A percentile compares a stretch with the other conserved stretches of the same genome.
Conservation (phyloP, 2,888 invertebrate genomes). For the Marasmarcha lunaedactyla region DNA sequence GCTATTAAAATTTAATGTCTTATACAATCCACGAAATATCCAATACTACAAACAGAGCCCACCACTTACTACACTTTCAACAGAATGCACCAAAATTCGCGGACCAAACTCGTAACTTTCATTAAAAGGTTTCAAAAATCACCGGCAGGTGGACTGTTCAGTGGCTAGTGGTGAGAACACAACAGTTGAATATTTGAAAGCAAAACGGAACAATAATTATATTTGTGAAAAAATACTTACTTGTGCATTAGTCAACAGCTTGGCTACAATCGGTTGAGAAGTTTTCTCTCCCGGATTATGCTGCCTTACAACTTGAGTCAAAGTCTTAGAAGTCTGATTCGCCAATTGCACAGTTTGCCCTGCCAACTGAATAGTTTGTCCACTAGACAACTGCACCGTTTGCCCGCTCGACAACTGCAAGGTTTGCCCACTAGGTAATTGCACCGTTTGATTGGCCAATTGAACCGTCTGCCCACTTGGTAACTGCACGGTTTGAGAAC, state of each 20-base stretch:
- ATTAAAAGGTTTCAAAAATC: too few species aligned
- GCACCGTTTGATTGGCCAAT: slow-evolving; percentile 38
- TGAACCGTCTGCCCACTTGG: slow-evolving; percentile 25
- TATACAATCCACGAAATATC: too few species aligned
- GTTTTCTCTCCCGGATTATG: slow-evolving; percentile 42
- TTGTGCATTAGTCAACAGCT: slow-evolving; percentile 79
- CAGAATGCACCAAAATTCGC: too few species aligned
- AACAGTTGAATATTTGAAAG: too few species aligned
- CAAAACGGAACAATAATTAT: too few species aligned
- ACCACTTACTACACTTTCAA: too few species aligned
- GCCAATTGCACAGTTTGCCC: slow-evolving; percentile 48
- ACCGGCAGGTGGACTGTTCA: too few species aligned
- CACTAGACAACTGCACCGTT: slow-evolving; percentile 42
- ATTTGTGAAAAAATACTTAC: slow-evolving; percentile 29
- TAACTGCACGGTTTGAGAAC: slow-evolving; percentile 22
- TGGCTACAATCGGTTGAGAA: slow-evolving; percentile 75
- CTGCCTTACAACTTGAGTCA: slow-evolving; percentile 45
- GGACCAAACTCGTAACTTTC: too few species aligned
- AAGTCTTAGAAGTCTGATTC: slow-evolving; percentile 37
- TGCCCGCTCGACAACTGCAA: slow-evolving; percentile 46
- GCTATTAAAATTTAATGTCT: too few species aligned
- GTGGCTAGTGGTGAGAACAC: too few species aligned
- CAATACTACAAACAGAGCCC: too few species aligned
- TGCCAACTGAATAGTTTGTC: slow-evolving; percentile 43
- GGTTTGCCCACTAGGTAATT: slow-evolving; percentile 62